Evolutionary conservation across 2,113 vertebrate species (phyloP), one percentile per base, ranked within the genome.

Genomic region (Alligator mississippiensis): DNA sequence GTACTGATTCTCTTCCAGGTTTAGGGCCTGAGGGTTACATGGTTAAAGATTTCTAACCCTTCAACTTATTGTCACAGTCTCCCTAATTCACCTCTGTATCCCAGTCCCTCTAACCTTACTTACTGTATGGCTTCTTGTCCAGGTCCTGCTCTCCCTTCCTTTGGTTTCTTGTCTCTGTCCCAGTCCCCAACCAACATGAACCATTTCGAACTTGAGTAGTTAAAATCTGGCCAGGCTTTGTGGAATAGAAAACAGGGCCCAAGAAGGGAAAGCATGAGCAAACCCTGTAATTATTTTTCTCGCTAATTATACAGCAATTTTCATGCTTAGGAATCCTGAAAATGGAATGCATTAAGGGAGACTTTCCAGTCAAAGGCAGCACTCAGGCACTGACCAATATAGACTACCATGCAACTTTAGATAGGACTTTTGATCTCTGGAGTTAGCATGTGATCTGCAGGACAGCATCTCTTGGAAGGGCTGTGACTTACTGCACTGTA

Each of bases 161-260:
- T 4, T 12, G 16, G 8, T 16, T 74, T 58, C 58, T 47, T 38
- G 22, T 21, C 61, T 38, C 64, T 25, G 77, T n/a, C 64, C 64
- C 60, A 22, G 19, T 17, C 22, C 4, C 9, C 47, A 75, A 70
- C 38, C 62, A 80, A 17, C 77, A 17, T 9, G 11, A 24, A 80
- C 34, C 55, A 22, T 28, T 55, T 27, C 22, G 9, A 62, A 38
- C 28, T 30, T 1, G 0, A 12, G 11, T 61, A 13, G 30, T 19
- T 88, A 34, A 81, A 28, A 12, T n/a, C 55, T 58, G 59, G 59
- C 38, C 24, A 75, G 63, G 78, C 4, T 22, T 10, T 24, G 38
- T 16, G 16, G 11, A 15, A 3, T 5, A 22, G 28, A 24, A 55
- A 88, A 55, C 58, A 34, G 14, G 47, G 24, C 13, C 68, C 47